Conservation (phyloP, 2,797 vertebrate species). For the Enteromius trimaculatus region DNA sequence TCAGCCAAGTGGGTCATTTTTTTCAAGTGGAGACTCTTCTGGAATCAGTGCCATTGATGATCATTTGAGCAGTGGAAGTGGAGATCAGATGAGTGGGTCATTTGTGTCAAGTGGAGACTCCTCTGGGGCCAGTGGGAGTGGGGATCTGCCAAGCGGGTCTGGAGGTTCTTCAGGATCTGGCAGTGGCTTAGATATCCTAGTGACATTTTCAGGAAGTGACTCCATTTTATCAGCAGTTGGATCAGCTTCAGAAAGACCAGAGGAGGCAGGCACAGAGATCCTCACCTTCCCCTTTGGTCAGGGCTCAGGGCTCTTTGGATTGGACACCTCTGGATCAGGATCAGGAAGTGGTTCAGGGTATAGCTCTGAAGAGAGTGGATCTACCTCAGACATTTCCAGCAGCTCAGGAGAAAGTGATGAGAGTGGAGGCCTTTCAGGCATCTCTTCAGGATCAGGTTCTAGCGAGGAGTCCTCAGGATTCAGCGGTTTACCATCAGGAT, state of each 20-base stretch:
- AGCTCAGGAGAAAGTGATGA: constrained; percentile 63
- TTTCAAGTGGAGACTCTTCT: constrained; percentile 21
- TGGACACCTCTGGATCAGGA: constrained; percentile 58
- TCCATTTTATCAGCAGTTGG: constrained; percentile 60
- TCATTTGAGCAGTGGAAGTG: constrained; percentile 36
- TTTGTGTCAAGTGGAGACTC: constrained; percentile 13
- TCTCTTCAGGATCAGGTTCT: constrained; percentile 64
- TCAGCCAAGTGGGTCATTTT: background rate
- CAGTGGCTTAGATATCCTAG: constrained; percentile 63
- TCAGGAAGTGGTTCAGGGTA: constrained; percentile 65
- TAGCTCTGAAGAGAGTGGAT: constrained; percentile 63
- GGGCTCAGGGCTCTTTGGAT: constrained; percentile 71
- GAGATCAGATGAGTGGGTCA: constrained; percentile 22
- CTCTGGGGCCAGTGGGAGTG: constrained; percentile 38
- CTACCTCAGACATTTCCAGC: constrained; percentile 59
- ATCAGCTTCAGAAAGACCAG: constrained; percentile 66
- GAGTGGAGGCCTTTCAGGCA: constrained; percentile 66
- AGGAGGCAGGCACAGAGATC: constrained; percentile 71
- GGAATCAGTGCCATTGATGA: constrained; percentile 24
- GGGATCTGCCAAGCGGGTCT: constrained; percentile 30
- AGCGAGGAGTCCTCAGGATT: constrained; percentile 78
- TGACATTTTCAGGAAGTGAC: constrained; percentile 66
- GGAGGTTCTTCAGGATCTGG: constrained; percentile 42
- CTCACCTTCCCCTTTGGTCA: constrained; percentile 61
- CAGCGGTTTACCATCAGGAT: constrained; percentile 75